Base-by-base conservation (phyloP, 2,113 vertebrate species). In the Rostratula benghalensis region DNA sequence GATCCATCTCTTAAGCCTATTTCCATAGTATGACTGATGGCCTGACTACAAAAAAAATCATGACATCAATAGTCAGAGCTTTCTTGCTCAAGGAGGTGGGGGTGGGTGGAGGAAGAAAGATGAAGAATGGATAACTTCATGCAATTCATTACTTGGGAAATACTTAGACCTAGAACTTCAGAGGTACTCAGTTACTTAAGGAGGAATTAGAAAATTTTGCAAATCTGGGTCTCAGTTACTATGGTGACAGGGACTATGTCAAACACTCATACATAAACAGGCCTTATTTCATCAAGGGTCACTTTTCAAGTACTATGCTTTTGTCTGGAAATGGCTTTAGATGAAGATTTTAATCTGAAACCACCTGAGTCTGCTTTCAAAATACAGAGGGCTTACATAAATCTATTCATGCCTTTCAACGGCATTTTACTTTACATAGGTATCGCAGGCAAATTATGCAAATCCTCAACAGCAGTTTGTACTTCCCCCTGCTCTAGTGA, bases 171-270 rank as follows among this genome's bases (percentile, higher is more conserved):
- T 15, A 79, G 57, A 92, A 95, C 63, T 88, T 74, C 28, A 51
- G 27, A 70, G 45, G 45, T 70, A 61, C 45, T 65, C 59, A 73
- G 71, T 53, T 80, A 45, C 31, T 77, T 83, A 69, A 88, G 11
- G 2, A 0, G 54, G 75, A 92, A 94, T n/a, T 15, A 41, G 10
- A 56, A 25, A 50, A 87, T 88, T 80, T 88, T 69, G 71, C 88
- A 45, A 89, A 89, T 87, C 39, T 91, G 60, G 41, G 67, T 59
- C 53, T 86, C 79, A 68, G 85, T 94, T 88, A 71, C 91, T 64
- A 79, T 76, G 57, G 73, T 60, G 87, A 94, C 74, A 63, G 27
- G 23, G 46, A 92, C 54, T 59, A 50, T 2, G 4, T 60, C 39
- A 96, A 93, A 86, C 51, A 50, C 22, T 84, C 11, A 31, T 11